These are phyloP conservation scores for Calliopum simillimum DNA, from an alignment of 2,888 invertebrate species.

Conservation along the genomic window DNA sequence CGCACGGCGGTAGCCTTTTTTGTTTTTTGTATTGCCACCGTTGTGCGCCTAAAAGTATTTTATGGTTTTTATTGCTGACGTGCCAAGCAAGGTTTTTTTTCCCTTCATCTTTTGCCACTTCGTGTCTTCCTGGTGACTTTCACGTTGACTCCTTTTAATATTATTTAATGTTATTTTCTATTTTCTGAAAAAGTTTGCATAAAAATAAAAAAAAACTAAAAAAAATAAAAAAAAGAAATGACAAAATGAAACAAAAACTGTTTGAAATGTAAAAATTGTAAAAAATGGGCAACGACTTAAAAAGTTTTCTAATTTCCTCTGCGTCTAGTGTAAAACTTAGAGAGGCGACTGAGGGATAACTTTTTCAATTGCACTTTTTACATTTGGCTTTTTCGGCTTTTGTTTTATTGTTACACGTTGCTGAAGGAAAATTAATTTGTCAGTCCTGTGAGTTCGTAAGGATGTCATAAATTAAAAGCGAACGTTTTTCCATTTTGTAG, in stretches of 20 bases:
- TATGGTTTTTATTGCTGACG: conserved; percentile 31
- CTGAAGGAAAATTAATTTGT: too few species aligned
- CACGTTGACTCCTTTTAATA: conserved; percentile 27
- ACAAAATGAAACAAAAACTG: background rate
- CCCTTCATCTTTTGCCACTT: background rate
- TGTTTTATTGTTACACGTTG: too few species aligned
- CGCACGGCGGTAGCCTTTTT: conserved; percentile 6
- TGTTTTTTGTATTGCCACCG: background rate
- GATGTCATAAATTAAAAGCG: too few species aligned
- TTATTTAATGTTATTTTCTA: conserved; percentile 30
- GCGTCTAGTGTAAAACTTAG: background rate
- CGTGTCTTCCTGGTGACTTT: background rate
- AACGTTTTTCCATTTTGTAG: too few species aligned
- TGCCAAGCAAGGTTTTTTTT: conserved; percentile 10
- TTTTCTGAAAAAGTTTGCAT: conserved; percentile 23
- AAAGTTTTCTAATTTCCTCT: conserved; percentile 25
- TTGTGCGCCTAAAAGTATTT: conserved; percentile 21
- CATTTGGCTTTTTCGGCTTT: background rate
- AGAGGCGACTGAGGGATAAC: background rate
- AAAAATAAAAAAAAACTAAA: conserved; percentile 6
- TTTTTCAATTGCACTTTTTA: background rate
- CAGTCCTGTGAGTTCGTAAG: too few species aligned
- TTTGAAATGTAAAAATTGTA: too few species aligned
- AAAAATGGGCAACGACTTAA: conserved; percentile 2
- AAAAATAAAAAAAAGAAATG: background rate